A percentile compares a stretch with the other conserved stretches of the same genome.
phyloP scores from a whole-genome alignment of 2,113 vertebrate species.

The Dasyprocta punctata region DNA sequence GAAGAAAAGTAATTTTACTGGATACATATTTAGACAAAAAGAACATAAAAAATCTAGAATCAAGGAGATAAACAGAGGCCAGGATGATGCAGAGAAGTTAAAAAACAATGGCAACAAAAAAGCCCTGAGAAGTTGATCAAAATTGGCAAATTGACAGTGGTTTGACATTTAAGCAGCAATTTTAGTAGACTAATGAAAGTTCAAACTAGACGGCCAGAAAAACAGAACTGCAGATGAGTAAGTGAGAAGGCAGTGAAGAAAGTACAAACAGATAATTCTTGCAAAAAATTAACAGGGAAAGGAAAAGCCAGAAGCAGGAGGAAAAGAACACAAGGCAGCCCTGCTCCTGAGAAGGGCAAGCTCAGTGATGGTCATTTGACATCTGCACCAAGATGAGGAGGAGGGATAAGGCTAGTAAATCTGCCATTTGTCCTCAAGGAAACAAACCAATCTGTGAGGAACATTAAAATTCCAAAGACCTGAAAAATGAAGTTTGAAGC shows the following conservation, averaged over 20 bases:
- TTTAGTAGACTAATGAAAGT: not conserved
- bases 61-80: not conserved
- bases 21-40: not conserved
- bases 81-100: not conserved
- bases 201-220: not conserved
- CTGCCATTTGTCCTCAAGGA: not conserved
- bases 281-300: not conserved
- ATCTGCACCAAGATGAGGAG: not conserved
- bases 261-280: not conserved
- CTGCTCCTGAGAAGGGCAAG: not conserved
- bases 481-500: not conserved
- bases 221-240: not conserved
- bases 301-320: not conserved
- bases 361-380: not conserved
- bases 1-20: constrained; percentile 37
- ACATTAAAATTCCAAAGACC: constrained; percentile 15
- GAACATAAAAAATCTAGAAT: constrained; percentile 28
- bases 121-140: not conserved
- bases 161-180: not conserved
- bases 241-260: not conserved
- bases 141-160: not conserved
- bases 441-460: not conserved
- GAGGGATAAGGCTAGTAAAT: not conserved
- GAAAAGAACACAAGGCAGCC: not conserved
- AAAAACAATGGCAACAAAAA: not conserved